Conservation (phyloP, 2,888 invertebrate genomes). For the Meta bourneti region DNA sequence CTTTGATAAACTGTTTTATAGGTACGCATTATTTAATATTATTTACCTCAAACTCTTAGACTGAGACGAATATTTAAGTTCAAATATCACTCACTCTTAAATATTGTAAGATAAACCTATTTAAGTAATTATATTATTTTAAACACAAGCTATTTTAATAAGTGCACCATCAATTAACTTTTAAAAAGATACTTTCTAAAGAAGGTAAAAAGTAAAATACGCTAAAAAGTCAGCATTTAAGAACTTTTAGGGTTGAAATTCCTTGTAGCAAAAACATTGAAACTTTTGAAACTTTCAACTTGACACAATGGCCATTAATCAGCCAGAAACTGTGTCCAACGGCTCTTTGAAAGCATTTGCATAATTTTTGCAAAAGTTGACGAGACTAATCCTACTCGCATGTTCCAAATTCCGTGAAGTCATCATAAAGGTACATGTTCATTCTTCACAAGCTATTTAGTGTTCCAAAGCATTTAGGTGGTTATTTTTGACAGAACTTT, state of each 20-base stretch:
- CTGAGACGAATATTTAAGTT: no score
- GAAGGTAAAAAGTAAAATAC: not conserved
- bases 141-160: no score
- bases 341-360: not conserved
- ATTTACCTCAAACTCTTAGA: no score
- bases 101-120: no score
- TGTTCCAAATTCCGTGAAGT: not conserved
- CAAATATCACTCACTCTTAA: no score
- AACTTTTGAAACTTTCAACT: not conserved
- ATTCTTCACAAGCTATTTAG: not conserved
- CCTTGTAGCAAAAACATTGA: not conserved
- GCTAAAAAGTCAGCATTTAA: slow-evolving; percentile 1
- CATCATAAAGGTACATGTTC: not conserved
- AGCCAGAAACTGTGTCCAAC: slow-evolving; percentile 16
- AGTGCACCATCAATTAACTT: no score
- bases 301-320: slow-evolving; percentile 45
- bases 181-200: no score
- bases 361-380: not conserved
- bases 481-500: not conserved
- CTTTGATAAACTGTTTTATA: no score
- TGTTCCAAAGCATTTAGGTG: not conserved
- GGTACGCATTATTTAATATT: no score
- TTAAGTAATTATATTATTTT: no score
- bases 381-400: not conserved
- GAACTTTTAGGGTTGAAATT: not conserved